Base-by-base conservation (phyloP, 1,140 invertebrate species). In the Lasioglossum albipes region DNA sequence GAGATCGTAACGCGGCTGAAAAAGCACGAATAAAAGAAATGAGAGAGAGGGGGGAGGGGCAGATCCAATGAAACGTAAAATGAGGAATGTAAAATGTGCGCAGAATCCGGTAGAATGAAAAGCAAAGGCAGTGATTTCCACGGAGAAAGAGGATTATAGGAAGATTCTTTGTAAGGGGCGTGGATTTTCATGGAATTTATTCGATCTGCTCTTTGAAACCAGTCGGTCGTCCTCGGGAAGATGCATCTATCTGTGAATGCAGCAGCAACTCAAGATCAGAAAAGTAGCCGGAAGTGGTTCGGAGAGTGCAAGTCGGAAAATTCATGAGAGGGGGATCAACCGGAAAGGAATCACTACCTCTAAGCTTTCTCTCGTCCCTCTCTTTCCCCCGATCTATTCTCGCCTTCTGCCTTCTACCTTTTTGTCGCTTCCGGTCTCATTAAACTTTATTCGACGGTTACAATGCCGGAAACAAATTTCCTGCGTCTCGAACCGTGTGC, bases 301-400 rank as follows among this genome's bases (percentile, higher is more conserved):
- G 52, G 62, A 84, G 78, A 36, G 36, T 86, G 81, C 74, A 61
- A 82, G 62, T 41, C 57, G 77, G 70, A 52, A 84, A 87, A 87
- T 87, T 87, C 85, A 87, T 84, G 85, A 87, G 82, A 66, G 52
- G 36, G 64, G 81, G 84, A 87, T 87, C 85, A 82, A 75, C 75
- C 57, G 74, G 84, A 81, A 83, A 77, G 76, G 70, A 82, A 78
- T 86, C 83, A 59, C 74, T 85, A 52, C 45, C 72, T 71, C 71
- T 84, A 83, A 73, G 76, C 64, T 76, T n/a, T 52, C 13, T 70
- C 9, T n/a, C 49, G 22, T 49, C 12, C 10, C 49, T 66, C 1
- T 36, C 13, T 27, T n/a, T 65, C 27, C 18, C 9, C 20, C 16
- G 27, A 4, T 27, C 42, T 74, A 20, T 22, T 36, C 31, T n/a